A percentile compares a stretch with the other conserved stretches of the same genome.
Conservation (phyloP, 2,113 vertebrate species). For the Amazona vittata region DNA sequence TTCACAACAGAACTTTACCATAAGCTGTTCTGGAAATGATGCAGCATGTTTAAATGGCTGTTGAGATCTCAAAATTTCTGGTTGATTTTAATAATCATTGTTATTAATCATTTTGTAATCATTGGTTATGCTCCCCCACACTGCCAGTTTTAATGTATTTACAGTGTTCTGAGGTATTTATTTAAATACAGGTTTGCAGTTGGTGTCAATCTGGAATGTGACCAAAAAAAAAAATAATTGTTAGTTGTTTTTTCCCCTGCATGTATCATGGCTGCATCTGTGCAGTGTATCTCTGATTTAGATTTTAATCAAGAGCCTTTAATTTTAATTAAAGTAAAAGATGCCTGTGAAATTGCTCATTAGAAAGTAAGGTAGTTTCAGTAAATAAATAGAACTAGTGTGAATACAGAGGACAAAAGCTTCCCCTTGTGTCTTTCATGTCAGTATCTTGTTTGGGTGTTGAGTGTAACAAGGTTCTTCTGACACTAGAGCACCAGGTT, state of each 20-base stretch:
- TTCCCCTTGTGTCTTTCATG: not conserved
- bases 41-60: not conserved
- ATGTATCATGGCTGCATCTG: not conserved
- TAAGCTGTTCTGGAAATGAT: not conserved
- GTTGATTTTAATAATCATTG: not conserved
- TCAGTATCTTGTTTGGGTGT: not conserved
- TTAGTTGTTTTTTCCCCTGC: not conserved
- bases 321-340: slow-evolving; percentile 1
- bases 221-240: not conserved
- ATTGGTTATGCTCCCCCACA: not conserved
- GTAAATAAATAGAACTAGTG: not conserved
- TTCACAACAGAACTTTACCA: not conserved
- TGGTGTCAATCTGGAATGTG: not conserved
- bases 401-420: not conserved
- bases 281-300: not conserved
- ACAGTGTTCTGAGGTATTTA: not conserved
- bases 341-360: not conserved
- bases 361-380: not conserved
- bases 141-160: not conserved
- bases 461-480: not conserved
- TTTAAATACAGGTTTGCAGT: not conserved
- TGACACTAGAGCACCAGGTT: not conserved
- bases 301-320: not conserved
- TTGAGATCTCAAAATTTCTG: not conserved
- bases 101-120: not conserved